Evolutionary conservation across 2,113 vertebrate genomes (phyloP).

Genomic region (Guaruba guarouba): DNA sequence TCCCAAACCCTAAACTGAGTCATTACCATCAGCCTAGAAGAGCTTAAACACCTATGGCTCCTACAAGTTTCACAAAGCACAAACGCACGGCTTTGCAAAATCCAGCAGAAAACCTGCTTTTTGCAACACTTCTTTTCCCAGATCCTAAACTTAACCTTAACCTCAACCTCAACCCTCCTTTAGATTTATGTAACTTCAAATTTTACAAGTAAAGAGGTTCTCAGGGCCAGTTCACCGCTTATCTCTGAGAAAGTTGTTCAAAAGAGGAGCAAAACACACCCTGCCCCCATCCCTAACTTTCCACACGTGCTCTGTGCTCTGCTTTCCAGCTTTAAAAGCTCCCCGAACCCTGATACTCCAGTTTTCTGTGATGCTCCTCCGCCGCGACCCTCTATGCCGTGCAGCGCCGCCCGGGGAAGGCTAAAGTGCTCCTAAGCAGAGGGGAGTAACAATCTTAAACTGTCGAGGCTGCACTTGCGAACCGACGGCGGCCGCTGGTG

Average conservation of each 20-base stretch:
- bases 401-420: not conserved
- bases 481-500: too few species aligned
- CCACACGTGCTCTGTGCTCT: not conserved
- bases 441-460: rapidly evolving
- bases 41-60: not conserved
- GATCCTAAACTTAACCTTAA: not conserved
- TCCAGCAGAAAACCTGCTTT: not conserved
- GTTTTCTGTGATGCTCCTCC: rapidly evolving
- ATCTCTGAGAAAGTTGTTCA: rapidly evolving
- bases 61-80: not conserved
- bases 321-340: not conserved
- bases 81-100: not conserved
- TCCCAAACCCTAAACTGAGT: not conserved
- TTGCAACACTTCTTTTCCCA: not conserved
- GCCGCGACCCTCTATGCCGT: rapidly evolving
- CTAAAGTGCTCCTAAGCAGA: rapidly evolving
- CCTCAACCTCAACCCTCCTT: not conserved
- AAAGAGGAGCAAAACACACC: rapidly evolving
- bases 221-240: not conserved
- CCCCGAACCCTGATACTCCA: rapidly evolving
- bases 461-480: too few species aligned
- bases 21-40: not conserved
- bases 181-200: not conserved
- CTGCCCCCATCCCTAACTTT: not conserved
- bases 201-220: not conserved